Base-by-base conservation (phyloP, 2,888 invertebrate genomes). In the Mylabris sibirica region DNA sequence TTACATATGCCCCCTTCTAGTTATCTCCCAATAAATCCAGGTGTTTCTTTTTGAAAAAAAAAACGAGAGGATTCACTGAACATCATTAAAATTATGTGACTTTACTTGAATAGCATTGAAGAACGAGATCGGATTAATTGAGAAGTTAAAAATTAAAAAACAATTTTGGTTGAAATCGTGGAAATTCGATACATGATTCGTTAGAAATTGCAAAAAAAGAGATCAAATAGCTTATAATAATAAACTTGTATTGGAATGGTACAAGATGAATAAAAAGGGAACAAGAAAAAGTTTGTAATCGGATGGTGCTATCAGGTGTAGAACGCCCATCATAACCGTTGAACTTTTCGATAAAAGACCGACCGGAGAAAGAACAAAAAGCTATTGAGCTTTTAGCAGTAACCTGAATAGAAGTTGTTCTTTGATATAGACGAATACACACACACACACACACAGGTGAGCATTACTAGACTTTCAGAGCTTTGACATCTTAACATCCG, bases 231-330 rank as follows among this genome's bases (percentile, higher is more conserved):
- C 79, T 70, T 74, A 71, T 75, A 76, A 77, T 76, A 75, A 77
- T 76, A 72, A 75, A 80, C 75, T 74, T 75, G 75, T 72, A 74
- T 71, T 38, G 38, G n/a, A n/a, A n/a, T n/a, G n/a, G n/a, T n/a
- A n/a, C n/a, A 38, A 66, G 34, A 66, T 72, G 61, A 72, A 74
- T 74, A n/a, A n/a, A n/a, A 74, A 79, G 78, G 76, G 74, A 38
- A 38, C 2, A 38, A 38, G 1, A 38, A 35, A 35, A 3, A 35
- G n/a, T 35, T 38, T 38, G 74, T 73, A 77, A 79, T 79, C 78
- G 76, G 75, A 76, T 74, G 75, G 76, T 75, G 68, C 71, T 68
- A 79, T 81, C 80, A 80, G 80, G 80, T 81, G 81, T 75, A 80
- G 77, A 77, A 79, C 80, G 79, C 80, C 80, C 79, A 79, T 79